Percentiles rank a stretch among this genome's conserved stretches.
phyloP scores from a whole-genome alignment of 2,888 invertebrate species.

The Athalia cordata region DNA sequence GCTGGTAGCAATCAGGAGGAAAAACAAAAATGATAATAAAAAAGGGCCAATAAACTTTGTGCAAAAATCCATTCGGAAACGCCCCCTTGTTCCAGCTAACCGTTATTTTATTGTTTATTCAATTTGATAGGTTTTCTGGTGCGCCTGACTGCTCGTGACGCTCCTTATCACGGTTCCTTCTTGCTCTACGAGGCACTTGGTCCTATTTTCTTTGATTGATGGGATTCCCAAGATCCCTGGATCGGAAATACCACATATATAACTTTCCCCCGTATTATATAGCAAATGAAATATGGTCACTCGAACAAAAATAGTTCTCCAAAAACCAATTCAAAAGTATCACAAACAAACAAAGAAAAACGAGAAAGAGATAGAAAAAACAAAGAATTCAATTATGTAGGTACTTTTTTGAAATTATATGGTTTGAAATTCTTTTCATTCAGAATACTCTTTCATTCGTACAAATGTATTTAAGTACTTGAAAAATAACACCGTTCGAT shows the following conservation, averaged over 20 bases:
- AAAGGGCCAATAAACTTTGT: background rate
- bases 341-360: too few species aligned
- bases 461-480: too few species aligned
- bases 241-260: too few species aligned
- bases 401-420: too few species aligned
- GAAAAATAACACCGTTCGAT: too few species aligned
- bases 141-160: conserved; percentile 31
- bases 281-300: background rate
- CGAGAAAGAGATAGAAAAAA: too few species aligned
- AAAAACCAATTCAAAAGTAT: too few species aligned
- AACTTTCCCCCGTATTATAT: conserved; percentile 2
- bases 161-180: conserved; percentile 37
- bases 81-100: conserved; percentile 4
- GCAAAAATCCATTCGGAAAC: conserved; percentile 5
- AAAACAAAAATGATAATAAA: background rate
- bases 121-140: conserved; percentile 37
- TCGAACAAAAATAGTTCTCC: too few species aligned
- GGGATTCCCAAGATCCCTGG: conserved; percentile 7
- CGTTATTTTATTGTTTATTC: conserved; percentile 41
- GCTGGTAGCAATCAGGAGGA: background rate
- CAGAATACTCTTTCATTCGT: too few species aligned
- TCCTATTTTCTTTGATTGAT: conserved; percentile 37
- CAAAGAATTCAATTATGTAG: too few species aligned
- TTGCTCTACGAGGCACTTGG: conserved; percentile 27
- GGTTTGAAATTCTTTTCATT: too few species aligned